Base-by-base conservation (phyloP, 2,888 invertebrate genomes). In the Acanthoscelides obtectus region DNA sequence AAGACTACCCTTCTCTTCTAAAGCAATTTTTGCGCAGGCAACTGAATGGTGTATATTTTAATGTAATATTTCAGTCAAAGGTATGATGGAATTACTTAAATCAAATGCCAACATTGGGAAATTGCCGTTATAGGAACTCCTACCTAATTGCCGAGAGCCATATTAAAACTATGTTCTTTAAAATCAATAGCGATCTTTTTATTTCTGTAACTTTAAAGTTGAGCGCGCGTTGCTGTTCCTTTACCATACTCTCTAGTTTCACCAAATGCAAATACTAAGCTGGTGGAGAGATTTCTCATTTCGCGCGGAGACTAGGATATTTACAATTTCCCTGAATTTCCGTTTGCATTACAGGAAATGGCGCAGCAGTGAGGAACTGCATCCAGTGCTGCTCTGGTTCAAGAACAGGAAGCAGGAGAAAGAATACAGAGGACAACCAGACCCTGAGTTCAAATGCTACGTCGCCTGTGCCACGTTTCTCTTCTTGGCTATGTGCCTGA, bases 401-500 rank as follows among this genome's bases (percentile, higher is more conserved):
- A 90, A 91, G 72, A 91, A 92, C 77, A 85, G 88, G 45, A 87
- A 88, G 2, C 92, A 94, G 77, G 97, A 97, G 86, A 86, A 87
- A 0, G 92, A 93, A 82, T 97, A 95, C 84, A 88, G 93, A 67
- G 90, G 90, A 76, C 93, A 94, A 83, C 88, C 91, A 0, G 96
- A 97, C 85, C 88, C 90, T 8, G 93, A 94, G 83, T 97, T 95
- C 87, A 93, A 93, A 79, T 94, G 91, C 85, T 96, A 96, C 86
- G 89, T 96, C 72, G 89, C 93, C 0, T 93, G 94, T 81, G 92
- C 96, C 2, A 90, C 92, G 27, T 86, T 91, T 22, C 88, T 97
- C 70, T 96, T 97, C 84, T 80, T 92, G 2, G 89, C 93, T 70
- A 90, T 97, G 82, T 92, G 93, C 69, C 86, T 91, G 72, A 92